Percentiles rank a stretch among this genome's conserved stretches.
These are phyloP conservation scores for Portunus trituberculatus DNA, from an alignment of 1,140 invertebrate genomes.

Conservation along the genomic window DNA sequence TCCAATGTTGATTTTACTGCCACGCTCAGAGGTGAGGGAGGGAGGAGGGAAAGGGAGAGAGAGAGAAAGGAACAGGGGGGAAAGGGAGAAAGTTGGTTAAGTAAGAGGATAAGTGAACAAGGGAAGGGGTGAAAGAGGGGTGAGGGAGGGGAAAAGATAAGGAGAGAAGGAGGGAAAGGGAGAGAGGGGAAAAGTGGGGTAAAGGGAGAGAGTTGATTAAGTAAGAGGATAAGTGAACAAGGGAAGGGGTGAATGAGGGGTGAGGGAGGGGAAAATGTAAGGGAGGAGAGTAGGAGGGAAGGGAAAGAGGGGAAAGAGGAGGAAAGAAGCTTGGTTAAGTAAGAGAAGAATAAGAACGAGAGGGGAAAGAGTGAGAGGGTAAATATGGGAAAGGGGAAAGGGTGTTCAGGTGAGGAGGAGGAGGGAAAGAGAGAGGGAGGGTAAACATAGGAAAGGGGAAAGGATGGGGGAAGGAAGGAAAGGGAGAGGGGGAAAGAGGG, in stretches of 20 bases:
- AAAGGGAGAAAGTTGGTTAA: neutral
- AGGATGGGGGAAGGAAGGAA: neutral
- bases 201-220: neutral
- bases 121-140: neutral
- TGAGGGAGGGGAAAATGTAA: neutral
- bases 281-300: neutral
- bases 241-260: neutral
- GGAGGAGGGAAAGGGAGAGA: neutral
- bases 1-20: slow-evolving; percentile 46
- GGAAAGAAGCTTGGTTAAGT: too few relatives aligned
- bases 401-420: too few relatives aligned
- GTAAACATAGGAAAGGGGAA: neutral
- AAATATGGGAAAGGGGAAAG: neutral
- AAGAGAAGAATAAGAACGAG: neutral
- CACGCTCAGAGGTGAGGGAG: neutral
- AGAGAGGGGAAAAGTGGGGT: neutral
- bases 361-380: neutral
- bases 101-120: neutral
- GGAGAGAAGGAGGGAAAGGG: too few relatives aligned
- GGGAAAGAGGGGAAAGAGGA: neutral
- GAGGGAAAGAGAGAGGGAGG: neutral
- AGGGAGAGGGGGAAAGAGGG: neutral
- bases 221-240: neutral
- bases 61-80: neutral
- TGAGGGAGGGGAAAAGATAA: neutral